Evolutionary conservation across 2,113 vertebrate genomes (phyloP), one percentile per base, ranked within the genome.

Genomic region (Protomyctophum bolini): DNA sequence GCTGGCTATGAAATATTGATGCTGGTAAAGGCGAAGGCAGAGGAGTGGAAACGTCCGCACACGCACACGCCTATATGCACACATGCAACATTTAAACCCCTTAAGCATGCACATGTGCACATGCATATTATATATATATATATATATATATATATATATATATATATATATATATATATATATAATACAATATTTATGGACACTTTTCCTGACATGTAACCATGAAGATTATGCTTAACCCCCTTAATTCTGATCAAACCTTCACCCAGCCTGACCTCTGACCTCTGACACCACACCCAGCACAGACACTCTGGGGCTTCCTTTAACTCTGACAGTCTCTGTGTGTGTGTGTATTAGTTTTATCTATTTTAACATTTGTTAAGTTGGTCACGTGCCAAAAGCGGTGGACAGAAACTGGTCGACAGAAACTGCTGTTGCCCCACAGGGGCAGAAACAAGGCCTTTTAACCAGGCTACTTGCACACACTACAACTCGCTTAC

Each of bases 1-100:
- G 77, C 63, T 59, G 48, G 46, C 70, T 75, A 87, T 87, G 73
- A 89, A 87, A 84, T 84, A 88, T 85, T 68, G 55, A 88, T 84
- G 85, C 33, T 69, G 62, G 79, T 75, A 63, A 72, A 75, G 59
- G 63, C 76, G 55, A 68, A 89, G 66, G 78, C 85, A 85, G 68
- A 51, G 33, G 73, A 79, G 75, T 79, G 81, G 77, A 85, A 85
- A 70, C 49, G 69, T 77, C 68, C 79, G 55, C 72, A 85, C 77
- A 69, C 54, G 28, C 48, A 52, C 50, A 52, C 12, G 8, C 50
- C 12, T 52, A 9, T 52, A 52, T 52, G 11, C 7, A 21, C 15
- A 15, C 61, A 49, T 12, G 12, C 59, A 46, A 50, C 1, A 50
- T 50, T 50, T 50, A 10, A 8, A 10, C 49, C 49, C 10, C 10